Conservation (phyloP, 1,140 invertebrate species). For the Platyscapa corneri region DNA sequence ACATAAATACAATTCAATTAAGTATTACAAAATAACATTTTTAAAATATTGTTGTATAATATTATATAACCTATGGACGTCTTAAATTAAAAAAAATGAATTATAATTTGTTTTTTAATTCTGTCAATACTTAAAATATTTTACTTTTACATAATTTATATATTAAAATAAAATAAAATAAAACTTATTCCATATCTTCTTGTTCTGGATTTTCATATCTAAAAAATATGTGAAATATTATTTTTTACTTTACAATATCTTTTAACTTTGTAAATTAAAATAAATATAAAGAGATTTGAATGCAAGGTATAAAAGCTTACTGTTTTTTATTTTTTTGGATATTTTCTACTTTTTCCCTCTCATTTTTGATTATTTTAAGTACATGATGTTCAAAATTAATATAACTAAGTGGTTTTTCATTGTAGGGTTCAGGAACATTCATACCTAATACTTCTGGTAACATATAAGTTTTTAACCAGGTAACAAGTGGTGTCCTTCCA, state of each 20-base stretch:
- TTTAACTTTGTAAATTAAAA: slow-evolving; percentile 11
- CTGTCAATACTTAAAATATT: slow-evolving; percentile 31
- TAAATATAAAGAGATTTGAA: background rate
- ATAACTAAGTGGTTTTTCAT: slow-evolving; percentile 69
- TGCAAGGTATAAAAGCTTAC: slow-evolving; percentile 1
- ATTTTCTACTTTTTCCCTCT: slow-evolving; percentile 19
- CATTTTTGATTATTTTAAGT: slow-evolving; percentile 27
- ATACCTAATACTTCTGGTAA: slow-evolving; percentile 84
- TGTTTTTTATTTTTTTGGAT: slow-evolving; percentile 5
- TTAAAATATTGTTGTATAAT: background rate
- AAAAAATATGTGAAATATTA: too few species aligned
- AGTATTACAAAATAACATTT: slow-evolving; percentile 31
- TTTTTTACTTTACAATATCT: background rate
- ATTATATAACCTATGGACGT: background rate
- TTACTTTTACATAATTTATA: background rate
- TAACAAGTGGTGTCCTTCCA: slow-evolving; percentile 88
- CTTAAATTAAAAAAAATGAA: background rate
- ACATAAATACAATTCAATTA: slow-evolving; percentile 37
- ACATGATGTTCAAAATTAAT: slow-evolving; percentile 62
- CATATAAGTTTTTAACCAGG: slow-evolving; percentile 93
- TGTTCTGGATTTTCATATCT: background rate
- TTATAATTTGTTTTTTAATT: background rate
- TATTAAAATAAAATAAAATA: background rate
- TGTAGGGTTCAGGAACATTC: slow-evolving; percentile 67
- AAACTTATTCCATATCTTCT: slow-evolving; percentile 38